Evolutionary conservation across 2,113 vertebrate species (phyloP), one percentile per base, ranked within the genome.

Genomic region (Beaufortia kweichowensis): DNA sequence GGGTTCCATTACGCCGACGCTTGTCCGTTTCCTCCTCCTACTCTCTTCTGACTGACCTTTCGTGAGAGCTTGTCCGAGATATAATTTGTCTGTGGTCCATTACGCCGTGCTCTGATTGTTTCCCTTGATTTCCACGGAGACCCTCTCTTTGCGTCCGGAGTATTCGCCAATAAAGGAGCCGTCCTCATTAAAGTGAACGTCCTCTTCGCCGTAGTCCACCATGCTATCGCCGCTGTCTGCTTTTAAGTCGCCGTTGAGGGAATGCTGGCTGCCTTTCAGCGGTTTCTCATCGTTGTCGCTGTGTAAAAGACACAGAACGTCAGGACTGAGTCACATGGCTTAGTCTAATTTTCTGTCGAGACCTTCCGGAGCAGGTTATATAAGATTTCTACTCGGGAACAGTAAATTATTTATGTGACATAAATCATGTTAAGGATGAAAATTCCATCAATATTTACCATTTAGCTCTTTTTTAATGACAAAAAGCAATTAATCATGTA

Each of bases 121-220:
- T 79, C 91, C 94, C 84, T 93, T 98, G 91, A 95, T 93, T 88
- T 97, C 96, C 29, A 90, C 87, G 1, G 95, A 94, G 76, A 78
- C 91, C 86, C 94, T 94, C 79, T 96, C 95, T 86, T 95, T 97
- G 55, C 92, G 91, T 63, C 93, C 94, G 0, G 93, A 88, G 1
- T 99, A 99, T 86, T 96, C 96, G 3, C 97, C 97, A 71, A 98
- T 99, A 81, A 99, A 99, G 10, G 96, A 98, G 55, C 97, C 97
- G 11, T 99, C 97, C 90, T 99, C 97, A 43, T 93, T 96, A 91
- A 99, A 99, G 79, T 97, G 94, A 55, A 83, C 92, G 0, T 98
- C 96, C 84, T 96, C 95, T 0, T 95, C 96, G 33, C 94, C 95
- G 26, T 98, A 99, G 85, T 96, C 94, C 77, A 95, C 97, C 86